Conservation (phyloP, 2,797 vertebrate species). For the Rhinophrynus dorsalis region DNA sequence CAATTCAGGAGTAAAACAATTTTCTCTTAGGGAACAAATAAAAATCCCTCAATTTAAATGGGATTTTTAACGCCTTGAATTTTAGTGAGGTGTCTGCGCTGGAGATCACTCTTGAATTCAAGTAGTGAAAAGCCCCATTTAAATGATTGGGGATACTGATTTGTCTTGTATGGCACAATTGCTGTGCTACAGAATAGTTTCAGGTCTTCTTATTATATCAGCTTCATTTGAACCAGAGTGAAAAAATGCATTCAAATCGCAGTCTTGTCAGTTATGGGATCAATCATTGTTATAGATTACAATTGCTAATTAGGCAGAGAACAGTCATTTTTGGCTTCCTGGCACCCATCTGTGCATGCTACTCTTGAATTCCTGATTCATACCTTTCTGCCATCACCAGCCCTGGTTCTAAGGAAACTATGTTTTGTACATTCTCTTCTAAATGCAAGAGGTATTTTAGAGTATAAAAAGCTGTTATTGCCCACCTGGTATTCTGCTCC, state of each 20-base stretch:
- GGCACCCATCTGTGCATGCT: constrained; percentile 15
- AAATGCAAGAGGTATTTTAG: background rate
- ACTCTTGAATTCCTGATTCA: constrained; percentile 23
- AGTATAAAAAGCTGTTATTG: constrained; percentile 16
- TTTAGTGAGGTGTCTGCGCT: too few relatives aligned
- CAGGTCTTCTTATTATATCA: too few relatives aligned
- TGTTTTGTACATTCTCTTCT: background rate
- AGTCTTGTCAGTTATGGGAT: background rate
- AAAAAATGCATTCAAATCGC: background rate
- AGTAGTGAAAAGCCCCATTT: too few relatives aligned
- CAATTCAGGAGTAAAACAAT: too few relatives aligned
- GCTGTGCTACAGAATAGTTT: too few relatives aligned
- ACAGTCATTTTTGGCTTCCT: background rate
- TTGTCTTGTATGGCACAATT: too few relatives aligned
- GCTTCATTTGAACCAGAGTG: background rate
- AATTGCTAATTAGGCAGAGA: constrained; percentile 18
- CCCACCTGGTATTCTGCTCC: constrained; percentile 25
- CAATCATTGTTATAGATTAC: constrained; percentile 8
- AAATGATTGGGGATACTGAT: too few relatives aligned
- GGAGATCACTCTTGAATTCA: too few relatives aligned
- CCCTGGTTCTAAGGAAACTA: constrained; percentile 12
- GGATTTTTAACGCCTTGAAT: too few relatives aligned
- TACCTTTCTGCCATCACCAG: constrained; percentile 1
- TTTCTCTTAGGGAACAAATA: too few relatives aligned
- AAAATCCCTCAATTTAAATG: too few relatives aligned